phyloP scores from a whole-genome alignment of 37 sponge, comb jelly and placozoan genomes.

The Spongilla lacustris region DNA sequence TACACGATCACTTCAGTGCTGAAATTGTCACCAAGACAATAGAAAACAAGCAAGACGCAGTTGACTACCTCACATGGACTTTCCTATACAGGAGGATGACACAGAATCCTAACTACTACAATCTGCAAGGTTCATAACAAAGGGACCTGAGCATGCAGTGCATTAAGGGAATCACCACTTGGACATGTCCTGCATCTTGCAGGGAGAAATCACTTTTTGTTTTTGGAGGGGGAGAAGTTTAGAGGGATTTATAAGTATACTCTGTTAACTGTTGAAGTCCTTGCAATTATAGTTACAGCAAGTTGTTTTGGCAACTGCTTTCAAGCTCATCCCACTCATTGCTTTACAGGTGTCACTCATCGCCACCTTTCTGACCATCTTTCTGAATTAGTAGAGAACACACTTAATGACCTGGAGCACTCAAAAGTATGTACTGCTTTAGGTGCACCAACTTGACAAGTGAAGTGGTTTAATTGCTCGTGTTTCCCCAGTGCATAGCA shows the following conservation, averaged over 20 bases:
- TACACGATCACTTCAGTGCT: constrained; percentile 98
- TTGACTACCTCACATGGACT: constrained; percentile 99
- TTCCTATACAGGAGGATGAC: constrained; percentile 97
- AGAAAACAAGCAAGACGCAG: constrained; percentile 99
- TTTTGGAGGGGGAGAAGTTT: too few species aligned
- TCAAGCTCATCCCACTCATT: too few species aligned
- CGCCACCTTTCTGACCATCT: constrained; percentile 97
- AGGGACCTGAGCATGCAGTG: too few species aligned
- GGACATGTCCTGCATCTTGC: too few species aligned
- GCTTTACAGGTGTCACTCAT: constrained; percentile 83
- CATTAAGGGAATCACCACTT: neutral
- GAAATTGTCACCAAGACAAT: constrained; percentile 98
- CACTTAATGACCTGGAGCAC: constrained; percentile 91
- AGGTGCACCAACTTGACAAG: too few species aligned
- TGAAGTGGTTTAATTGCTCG: too few species aligned
- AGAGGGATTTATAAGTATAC: too few species aligned
- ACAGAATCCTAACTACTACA: constrained; percentile 99
- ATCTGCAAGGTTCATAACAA: constrained; percentile 83
- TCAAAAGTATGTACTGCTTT: constrained; percentile 67
- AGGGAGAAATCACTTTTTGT: too few species aligned
- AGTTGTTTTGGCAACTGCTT: too few species aligned
- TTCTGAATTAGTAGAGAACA: constrained; percentile 96
- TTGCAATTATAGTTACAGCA: too few species aligned
- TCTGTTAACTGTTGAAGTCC: too few species aligned
- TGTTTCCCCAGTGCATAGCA: constrained; percentile 79